phyloP scores from a whole-genome alignment of 2,797 vertebrate genomes.

The Macropus fuliginosus region DNA sequence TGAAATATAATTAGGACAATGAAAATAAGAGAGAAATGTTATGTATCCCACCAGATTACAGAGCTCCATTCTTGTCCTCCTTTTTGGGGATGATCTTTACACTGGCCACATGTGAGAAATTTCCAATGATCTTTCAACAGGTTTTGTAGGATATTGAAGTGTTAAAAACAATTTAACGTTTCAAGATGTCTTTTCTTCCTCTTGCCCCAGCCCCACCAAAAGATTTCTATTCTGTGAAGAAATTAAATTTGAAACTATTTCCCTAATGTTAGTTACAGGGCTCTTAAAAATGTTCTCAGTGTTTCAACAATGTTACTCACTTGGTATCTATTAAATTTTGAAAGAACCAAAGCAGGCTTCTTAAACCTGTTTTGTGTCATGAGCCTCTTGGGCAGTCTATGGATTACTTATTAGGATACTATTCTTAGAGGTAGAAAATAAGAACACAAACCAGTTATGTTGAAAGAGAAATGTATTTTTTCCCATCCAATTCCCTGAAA shows the following conservation, averaged over 20 bases:
- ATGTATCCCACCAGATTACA: slow-evolving; percentile 55
- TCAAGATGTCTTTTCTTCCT: background rate
- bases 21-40: slow-evolving; percentile 59
- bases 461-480: background rate
- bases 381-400: background rate
- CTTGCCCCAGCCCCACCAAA: background rate
- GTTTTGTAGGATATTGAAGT: background rate
- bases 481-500: background rate
- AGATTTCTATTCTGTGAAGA: background rate
- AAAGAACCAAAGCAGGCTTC: background rate
- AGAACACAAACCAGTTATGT: background rate
- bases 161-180: background rate
- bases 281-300: background rate
- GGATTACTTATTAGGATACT: background rate
- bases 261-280: background rate
- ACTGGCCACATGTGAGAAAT: background rate
- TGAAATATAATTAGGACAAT: slow-evolving; percentile 68
- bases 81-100: slow-evolving; percentile 16
- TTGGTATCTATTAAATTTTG: background rate
- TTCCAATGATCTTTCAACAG: background rate
- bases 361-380: background rate
- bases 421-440: background rate
- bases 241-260: slow-evolving; percentile 16
- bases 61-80: background rate
- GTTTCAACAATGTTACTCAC: background rate